A percentile compares a stretch with the other conserved stretches of the same genome.
Conservation (phyloP, 2,797 vertebrate species). For the Caiman crocodilus region DNA sequence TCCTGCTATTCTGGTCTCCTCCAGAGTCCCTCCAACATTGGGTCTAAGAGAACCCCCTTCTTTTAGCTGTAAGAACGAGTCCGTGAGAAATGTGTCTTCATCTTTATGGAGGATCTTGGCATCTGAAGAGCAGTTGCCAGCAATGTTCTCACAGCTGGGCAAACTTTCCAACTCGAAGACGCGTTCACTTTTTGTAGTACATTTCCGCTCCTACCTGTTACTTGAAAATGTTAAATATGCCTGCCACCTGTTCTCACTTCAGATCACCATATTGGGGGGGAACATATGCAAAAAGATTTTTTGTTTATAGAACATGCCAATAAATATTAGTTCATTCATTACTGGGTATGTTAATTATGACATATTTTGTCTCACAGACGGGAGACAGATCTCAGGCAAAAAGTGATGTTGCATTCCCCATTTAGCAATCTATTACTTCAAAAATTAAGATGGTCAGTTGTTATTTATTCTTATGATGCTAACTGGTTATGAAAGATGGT, state of each 20-base stretch:
- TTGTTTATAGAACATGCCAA: conserved; percentile 37
- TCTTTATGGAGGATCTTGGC: neutral
- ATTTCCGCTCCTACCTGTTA: conserved; percentile 66
- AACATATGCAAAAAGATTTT: conserved; percentile 51
- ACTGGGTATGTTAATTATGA: conserved; percentile 60
- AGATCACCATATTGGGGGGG: conserved; percentile 20
- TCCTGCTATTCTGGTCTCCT: conserved; percentile 60
- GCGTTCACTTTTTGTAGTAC: conserved; percentile 42
- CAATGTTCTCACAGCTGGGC: conserved; percentile 3
- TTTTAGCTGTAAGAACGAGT: conserved; percentile 33
- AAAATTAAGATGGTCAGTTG: conserved; percentile 32
- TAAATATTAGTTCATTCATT: conserved; percentile 53
- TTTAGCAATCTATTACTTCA: conserved; percentile 22
- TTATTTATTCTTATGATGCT: conserved; percentile 23
- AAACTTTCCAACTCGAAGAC: conserved; percentile 57
- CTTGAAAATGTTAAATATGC: conserved; percentile 66
- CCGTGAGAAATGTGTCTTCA: neutral
- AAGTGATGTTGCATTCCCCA: neutral
- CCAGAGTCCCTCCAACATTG: conserved; percentile 15
- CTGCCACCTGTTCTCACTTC: conserved; percentile 63
- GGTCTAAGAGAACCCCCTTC: conserved; percentile 39
- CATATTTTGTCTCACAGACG: conserved; percentile 11
- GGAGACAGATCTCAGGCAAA: neutral
- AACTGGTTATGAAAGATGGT: conserved; percentile 22
- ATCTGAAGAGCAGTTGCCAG: conserved; percentile 12